Percentiles rank a stretch among this genome's conserved stretches.
These are phyloP conservation scores for Myiopsitta monachus DNA, from an alignment of 2,113 vertebrate genomes.

Conservation along the genomic window DNA sequence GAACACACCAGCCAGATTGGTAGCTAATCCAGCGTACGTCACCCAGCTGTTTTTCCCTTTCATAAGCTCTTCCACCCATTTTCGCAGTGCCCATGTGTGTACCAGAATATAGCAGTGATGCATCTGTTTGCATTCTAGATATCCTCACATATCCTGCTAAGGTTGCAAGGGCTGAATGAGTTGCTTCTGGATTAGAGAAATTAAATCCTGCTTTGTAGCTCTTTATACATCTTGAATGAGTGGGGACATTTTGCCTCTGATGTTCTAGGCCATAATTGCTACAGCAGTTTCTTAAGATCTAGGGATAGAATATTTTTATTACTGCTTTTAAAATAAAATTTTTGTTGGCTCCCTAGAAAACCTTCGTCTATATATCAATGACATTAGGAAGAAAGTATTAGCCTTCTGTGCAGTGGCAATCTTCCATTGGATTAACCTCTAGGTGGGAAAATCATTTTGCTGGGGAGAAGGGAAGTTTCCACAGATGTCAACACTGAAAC, in stretches of 20 bases:
- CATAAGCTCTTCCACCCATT: background rate
- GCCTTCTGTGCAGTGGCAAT: background rate
- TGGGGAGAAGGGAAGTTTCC: background rate
- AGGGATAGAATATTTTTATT: background rate
- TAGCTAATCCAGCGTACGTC: background rate
- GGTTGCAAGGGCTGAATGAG: background rate
- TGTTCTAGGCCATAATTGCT: rapidly evolving
- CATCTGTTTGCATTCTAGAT: background rate
- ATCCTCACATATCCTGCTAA: background rate
- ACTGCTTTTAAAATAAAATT: background rate
- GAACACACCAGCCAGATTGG: background rate
- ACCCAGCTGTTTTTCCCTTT: background rate
- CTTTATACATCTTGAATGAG: background rate
- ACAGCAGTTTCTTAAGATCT: background rate
- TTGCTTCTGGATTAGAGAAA: background rate
- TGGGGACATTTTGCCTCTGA: background rate
- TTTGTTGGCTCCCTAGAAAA: background rate
- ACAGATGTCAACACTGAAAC: background rate
- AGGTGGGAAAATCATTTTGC: background rate
- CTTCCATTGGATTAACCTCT: background rate
- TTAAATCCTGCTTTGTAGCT: background rate
- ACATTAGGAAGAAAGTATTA: background rate
- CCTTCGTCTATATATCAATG: background rate
- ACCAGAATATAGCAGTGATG: background rate
- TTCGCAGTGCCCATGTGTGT: background rate